Evolutionary conservation across 2,113 vertebrate genomes (phyloP), one percentile per base, ranked within the genome.

Genomic region (Rhabdornis inornatus): DNA sequence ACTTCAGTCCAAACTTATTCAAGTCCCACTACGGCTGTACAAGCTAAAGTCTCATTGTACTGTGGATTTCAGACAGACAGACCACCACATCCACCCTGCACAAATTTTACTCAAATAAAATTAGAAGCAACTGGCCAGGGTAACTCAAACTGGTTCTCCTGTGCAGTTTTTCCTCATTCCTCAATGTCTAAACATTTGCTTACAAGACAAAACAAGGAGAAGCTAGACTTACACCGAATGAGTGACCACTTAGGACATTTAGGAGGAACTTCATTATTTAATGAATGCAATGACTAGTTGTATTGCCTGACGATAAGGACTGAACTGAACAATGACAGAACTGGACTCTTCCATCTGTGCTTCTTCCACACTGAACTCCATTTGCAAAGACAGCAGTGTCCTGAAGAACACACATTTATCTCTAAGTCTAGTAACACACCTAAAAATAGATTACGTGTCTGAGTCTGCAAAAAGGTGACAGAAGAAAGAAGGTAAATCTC

Each of bases 11-110:
- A 47, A 75, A 35, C 7, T 74, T 40, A 52, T 0, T 9, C 10
- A 40, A 47, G 4, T 44, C 64, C 6, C 27, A 61, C 35, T 39
- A 22, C 0, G 0, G 25, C 7, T 53, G 6, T 37, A 52, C 17
- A 61, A 70, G 28, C 23, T 31, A 45, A 18, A 72, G 25, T 44
- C 9, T 40, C 28, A 71, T 5, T 10, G 15, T 19, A 49, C 0
- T 25, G 6, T 14, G 5, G 11, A 47, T 45, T 81, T 92, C 50
- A 56, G 25, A 59, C 3, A 8, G 22, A 52, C 5, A 49, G 18
- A 65, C 6, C 10, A 85, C 23, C 7, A 39, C 3, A 49, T 3
- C 1, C 20, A 35, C 7, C 24, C 13, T 17, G 33, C 10, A 52
- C 6, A 7, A 13, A 28, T 80, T 63, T 40, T 66, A 70, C 6